Percentiles rank a stretch among this genome's conserved stretches.
These are phyloP conservation scores for Clamator glandarius DNA, from an alignment of 2,797 vertebrate species.

Conservation along the genomic window DNA sequence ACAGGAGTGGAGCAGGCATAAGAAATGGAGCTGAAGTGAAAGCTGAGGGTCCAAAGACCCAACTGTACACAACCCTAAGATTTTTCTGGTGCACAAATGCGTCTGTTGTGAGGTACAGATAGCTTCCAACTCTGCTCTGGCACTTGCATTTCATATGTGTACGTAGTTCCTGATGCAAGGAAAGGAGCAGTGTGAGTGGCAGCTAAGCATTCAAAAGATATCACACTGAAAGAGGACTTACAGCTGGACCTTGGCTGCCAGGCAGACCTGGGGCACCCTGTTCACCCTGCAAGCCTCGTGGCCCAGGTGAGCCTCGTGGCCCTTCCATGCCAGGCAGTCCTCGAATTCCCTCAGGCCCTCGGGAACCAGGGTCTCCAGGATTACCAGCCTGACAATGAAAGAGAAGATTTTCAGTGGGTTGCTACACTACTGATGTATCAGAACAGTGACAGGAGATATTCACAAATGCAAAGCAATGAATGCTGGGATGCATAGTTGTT, in stretches of 20 bases:
- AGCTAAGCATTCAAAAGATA: background rate
- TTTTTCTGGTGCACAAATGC: background rate
- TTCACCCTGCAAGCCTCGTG: slow-evolving; percentile 93
- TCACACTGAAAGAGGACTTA: slow-evolving; percentile 72
- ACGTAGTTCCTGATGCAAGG: background rate
- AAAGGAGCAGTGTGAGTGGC: background rate
- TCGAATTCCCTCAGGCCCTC: slow-evolving; percentile 90
- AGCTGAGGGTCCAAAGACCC: background rate
- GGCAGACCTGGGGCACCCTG: slow-evolving; percentile 89
- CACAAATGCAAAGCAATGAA: background rate
- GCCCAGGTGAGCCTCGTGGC: slow-evolving; percentile 87
- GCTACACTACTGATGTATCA: background rate
- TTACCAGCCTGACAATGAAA: slow-evolving; percentile 83
- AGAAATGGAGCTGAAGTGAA: background rate
- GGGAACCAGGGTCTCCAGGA: slow-evolving; percentile 87
- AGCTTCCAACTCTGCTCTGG: background rate
- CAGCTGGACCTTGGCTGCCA: slow-evolving; percentile 91
- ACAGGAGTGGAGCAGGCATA: accelerated
- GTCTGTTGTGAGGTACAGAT: background rate
- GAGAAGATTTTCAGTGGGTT: background rate
- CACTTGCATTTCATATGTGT: accelerated
- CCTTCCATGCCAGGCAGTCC: slow-evolving; percentile 93
- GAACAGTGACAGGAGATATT: background rate
- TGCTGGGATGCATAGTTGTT: background rate
- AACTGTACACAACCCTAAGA: background rate